Conservation (phyloP, 2,113 vertebrate genomes). For the Alethe castanea region DNA sequence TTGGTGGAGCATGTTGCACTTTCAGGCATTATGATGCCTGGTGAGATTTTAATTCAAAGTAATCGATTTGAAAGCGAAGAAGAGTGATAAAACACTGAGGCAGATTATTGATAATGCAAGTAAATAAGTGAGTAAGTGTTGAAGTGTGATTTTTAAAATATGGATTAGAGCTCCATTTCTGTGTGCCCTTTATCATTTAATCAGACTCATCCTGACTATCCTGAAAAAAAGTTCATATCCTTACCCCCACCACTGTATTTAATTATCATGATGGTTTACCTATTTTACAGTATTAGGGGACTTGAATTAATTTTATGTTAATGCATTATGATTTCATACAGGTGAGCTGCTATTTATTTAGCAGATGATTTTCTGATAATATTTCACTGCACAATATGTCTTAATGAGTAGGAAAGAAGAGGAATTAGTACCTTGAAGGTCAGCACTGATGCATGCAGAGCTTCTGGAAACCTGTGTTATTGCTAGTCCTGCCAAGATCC, state of each 20-base stretch:
- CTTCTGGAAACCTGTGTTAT: not conserved
- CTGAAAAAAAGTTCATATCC: not conserved
- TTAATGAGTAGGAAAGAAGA: not conserved
- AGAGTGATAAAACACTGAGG: constrained; percentile 8
- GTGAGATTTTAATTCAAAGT: constrained; percentile 29
- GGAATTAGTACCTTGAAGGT: not conserved
- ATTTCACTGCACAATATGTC: not conserved
- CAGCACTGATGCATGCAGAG: not conserved
- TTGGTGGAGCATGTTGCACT: not conserved
- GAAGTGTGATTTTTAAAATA: constrained; percentile 31
- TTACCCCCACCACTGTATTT: not conserved
- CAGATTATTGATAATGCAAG: constrained; percentile 35
- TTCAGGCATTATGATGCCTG: not conserved
- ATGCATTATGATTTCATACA: not conserved
- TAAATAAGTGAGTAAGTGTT: constrained; percentile 10
- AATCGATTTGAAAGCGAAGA: not conserved
- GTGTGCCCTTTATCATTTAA: not conserved
- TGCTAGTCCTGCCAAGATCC: not conserved
- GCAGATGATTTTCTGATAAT: not conserved
- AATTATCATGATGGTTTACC: not conserved
- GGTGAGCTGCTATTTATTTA: not conserved
- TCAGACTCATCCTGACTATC: not conserved
- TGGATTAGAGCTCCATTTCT: not conserved
- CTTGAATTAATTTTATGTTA: not conserved
- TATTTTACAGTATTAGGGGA: not conserved